Evolutionary conservation across 2,113 vertebrate genomes (phyloP).

Genomic region (Piliocolobus tephrosceles): DNA sequence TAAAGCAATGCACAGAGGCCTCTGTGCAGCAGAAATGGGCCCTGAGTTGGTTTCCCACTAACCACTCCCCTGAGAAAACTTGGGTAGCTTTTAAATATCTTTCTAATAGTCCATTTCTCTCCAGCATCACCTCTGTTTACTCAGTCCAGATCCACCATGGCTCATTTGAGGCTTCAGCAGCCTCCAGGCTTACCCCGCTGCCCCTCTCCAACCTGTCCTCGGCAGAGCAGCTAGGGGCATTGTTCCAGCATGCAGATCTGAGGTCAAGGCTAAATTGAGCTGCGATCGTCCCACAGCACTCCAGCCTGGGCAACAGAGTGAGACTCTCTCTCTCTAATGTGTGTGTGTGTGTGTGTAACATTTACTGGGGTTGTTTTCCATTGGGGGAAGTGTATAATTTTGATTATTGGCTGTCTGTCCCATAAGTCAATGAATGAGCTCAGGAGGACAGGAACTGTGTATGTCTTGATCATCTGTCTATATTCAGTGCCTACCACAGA

Average conservation of each 20-base stretch:
- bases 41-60: conserved; percentile 18
- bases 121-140: background rate
- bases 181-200: background rate
- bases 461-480: background rate
- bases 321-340: background rate
- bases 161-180: background rate
- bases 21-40: conserved; percentile 3
- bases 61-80: conserved; percentile 21
- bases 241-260: fast-evolving
- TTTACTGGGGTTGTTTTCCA: background rate
- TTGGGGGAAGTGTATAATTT: background rate
- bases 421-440: background rate
- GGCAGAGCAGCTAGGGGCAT: no score
- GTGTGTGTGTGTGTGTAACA: background rate
- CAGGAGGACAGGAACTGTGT: background rate
- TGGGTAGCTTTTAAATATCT: background rate
- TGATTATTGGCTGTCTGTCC: background rate
- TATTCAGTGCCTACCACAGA: background rate
- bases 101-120: background rate
- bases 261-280: no score
- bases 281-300: no score
- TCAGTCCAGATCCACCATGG: fast-evolving
- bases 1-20: background rate
- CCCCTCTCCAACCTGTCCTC: no score
- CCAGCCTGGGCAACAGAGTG: no score